These are phyloP conservation scores for Scolopax bukidnonensis DNA, from an alignment of 2,797 vertebrate species.

Conservation along the genomic window DNA sequence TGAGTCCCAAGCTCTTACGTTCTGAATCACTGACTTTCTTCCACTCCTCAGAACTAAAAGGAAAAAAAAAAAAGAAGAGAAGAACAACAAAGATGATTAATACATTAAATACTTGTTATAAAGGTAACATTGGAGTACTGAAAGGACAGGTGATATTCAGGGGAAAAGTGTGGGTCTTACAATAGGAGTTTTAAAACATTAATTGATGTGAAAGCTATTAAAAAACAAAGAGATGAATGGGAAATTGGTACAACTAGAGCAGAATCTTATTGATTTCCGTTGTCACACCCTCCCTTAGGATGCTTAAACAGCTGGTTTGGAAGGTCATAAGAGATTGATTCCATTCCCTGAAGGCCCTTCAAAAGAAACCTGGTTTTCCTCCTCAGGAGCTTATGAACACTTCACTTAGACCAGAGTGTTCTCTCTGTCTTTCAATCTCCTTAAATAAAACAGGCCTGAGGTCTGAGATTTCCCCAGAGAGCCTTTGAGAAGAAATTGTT, in stretches of 20 bases:
- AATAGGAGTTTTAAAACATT: background rate
- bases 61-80: conserved; percentile 58
- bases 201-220: conserved; percentile 11
- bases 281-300: background rate
- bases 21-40: conserved; percentile 85
- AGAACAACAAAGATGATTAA: background rate
- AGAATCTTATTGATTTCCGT: background rate
- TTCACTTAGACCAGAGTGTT: background rate
- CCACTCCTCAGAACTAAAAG: conserved; percentile 91
- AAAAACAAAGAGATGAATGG: background rate
- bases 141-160: background rate
- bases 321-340: conserved; percentile 11
- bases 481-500: background rate
- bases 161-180: background rate
- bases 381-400: background rate
- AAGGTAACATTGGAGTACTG: background rate
- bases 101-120: background rate
- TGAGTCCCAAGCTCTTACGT: conserved; percentile 84
- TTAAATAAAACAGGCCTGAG: background rate
- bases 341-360: background rate
- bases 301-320: background rate
- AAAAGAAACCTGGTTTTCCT: background rate
- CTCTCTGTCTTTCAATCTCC: background rate
- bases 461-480: background rate
- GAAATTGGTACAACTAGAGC: background rate